These are phyloP conservation scores for Fregata magnificens DNA, from an alignment of 2,113 vertebrate species.

Conservation along the genomic window DNA sequence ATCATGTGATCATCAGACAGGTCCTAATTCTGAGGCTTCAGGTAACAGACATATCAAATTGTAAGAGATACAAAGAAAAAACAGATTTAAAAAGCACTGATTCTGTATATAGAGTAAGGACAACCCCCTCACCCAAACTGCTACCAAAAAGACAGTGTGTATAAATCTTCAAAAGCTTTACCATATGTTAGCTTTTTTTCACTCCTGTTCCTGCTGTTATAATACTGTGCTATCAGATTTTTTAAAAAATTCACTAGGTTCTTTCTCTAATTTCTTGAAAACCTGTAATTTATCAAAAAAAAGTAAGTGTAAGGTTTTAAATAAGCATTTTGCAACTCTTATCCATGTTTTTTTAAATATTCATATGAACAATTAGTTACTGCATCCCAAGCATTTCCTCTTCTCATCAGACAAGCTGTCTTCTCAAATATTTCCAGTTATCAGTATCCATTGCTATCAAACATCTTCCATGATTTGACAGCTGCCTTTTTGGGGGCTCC, in stretches of 20 bases:
- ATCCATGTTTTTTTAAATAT: background rate
- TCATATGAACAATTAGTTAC: background rate
- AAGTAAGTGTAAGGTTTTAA: background rate
- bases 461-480: background rate
- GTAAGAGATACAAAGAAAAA: background rate
- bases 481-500: background rate
- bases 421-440: background rate
- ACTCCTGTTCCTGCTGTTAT: background rate
- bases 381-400: background rate
- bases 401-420: background rate
- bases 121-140: background rate
- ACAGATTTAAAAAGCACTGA: background rate
- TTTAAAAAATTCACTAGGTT: fast-evolving
- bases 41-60: background rate
- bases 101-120: background rate
- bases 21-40: background rate
- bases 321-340: background rate
- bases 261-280: background rate
- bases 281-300: background rate
- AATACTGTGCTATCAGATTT: background rate
- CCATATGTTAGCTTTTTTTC: background rate
- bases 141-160: background rate
- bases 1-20: background rate
- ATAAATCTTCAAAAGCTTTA: background rate
- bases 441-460: background rate